A percentile compares a stretch with the other conserved stretches of the same genome.
Conservation (phyloP, 2,888 invertebrate species). For the Disparrhopalites patrizii region DNA sequence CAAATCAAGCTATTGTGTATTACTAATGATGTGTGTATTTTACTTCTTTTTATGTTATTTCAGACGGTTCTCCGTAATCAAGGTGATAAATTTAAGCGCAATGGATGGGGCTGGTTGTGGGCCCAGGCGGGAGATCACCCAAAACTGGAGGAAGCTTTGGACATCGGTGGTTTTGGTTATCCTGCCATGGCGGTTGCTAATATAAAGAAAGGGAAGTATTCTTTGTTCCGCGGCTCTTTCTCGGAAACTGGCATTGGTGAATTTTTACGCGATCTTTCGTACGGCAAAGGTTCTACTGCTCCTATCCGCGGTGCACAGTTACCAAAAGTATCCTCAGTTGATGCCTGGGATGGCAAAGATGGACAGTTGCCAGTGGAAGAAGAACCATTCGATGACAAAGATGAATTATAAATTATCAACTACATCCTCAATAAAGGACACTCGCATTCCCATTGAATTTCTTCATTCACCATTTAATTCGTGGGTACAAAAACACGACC, state of each 20-base stretch:
- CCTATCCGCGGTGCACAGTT: constrained; percentile 77
- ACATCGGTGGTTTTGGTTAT: constrained; percentile 97
- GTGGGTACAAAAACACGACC: no score
- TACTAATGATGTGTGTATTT: neutral
- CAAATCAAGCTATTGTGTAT: no score
- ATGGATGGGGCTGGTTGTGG: constrained; percentile 75
- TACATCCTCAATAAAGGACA: neutral
- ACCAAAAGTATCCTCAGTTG: constrained; percentile 64
- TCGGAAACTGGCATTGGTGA: constrained; percentile 79
- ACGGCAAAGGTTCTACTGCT: constrained; percentile 86
- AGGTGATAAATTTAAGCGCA: constrained; percentile 81
- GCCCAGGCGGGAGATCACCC: constrained; percentile 82
- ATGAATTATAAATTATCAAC: constrained; percentile 37
- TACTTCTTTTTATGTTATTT: neutral
- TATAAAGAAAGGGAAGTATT: constrained; percentile 94
- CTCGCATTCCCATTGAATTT: neutral
- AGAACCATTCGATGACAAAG: constrained; percentile 73
- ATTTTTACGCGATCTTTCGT: constrained; percentile 66
- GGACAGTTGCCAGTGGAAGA: constrained; percentile 80
- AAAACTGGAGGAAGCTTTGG: constrained; percentile 79
- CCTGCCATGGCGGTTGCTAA: constrained; percentile 98
- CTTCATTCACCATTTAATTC: no score
- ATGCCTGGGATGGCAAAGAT: constrained; percentile 94
- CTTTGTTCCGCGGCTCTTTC: constrained; percentile 87
- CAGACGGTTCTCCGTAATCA: constrained; percentile 62